Evolutionary conservation across 2,888 invertebrate species (phyloP).

Genomic region (Acleris holmiana): DNA sequence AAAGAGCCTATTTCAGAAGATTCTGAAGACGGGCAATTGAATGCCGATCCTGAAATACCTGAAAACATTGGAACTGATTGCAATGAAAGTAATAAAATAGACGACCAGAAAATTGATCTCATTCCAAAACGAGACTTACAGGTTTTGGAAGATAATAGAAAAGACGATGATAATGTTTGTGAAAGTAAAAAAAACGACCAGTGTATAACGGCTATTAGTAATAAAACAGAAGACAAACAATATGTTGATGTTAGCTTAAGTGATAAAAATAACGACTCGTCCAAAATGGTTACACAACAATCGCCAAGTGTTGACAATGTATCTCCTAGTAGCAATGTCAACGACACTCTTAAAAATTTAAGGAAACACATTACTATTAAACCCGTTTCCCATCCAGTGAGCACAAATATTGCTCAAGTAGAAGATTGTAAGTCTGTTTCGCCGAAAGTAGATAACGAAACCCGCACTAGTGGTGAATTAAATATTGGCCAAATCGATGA

Average conservation of each 20-base stretch:
- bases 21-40: constrained; percentile 9
- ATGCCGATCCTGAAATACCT: neutral
- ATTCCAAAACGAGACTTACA: neutral
- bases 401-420: constrained; percentile 9
- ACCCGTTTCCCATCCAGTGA: constrained; percentile 50
- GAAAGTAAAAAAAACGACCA: neutral
- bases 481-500: neutral
- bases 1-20: constrained; percentile 36
- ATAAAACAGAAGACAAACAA: constrained; percentile 17
- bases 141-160: neutral
- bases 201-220: neutral
- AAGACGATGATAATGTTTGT: neutral
- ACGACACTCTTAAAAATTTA: constrained; percentile 62
- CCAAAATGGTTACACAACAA: neutral
- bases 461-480: neutral
- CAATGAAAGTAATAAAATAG: constrained; percentile 22
- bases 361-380: constrained; percentile 66
- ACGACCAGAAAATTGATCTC: neutral
- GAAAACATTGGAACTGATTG: constrained; percentile 12
- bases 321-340: constrained; percentile 41
- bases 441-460: constrained; percentile 26
- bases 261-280: constrained; percentile 3
- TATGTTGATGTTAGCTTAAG: constrained; percentile 2
- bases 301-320: neutral
- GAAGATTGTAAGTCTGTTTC: constrained; percentile 32